Conservation (phyloP, 2,797 vertebrate genomes). For the Megalops cyprinoides region DNA sequence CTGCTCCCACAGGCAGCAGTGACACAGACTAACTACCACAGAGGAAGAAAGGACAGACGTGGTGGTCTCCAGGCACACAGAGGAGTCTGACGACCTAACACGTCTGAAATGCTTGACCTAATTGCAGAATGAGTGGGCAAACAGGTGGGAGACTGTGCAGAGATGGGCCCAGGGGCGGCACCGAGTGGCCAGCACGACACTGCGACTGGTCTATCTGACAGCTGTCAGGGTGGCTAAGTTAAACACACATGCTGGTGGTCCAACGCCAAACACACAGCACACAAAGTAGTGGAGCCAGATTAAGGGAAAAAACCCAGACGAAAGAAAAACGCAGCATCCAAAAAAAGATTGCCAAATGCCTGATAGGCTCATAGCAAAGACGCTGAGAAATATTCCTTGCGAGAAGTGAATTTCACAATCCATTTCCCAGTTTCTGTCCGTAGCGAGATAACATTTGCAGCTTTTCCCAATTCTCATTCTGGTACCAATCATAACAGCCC, state of each 20-base stretch:
- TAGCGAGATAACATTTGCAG: background rate
- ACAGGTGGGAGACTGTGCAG: background rate
- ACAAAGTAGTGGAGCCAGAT: background rate
- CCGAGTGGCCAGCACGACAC: too few species aligned
- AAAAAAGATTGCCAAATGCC: background rate
- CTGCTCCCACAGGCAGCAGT: too few species aligned
- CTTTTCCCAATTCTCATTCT: background rate
- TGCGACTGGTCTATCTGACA: background rate
- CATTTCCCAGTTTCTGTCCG: background rate
- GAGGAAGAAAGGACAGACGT: background rate
- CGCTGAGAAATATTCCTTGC: background rate
- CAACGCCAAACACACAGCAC: background rate
- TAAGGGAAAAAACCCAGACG: background rate
- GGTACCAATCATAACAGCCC: background rate
- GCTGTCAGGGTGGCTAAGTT: background rate
- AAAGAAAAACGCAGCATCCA: background rate
- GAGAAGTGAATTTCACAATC: background rate
- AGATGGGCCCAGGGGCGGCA: background rate
- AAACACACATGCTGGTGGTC: constrained; percentile 9
- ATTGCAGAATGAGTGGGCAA: background rate
- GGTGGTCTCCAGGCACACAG: background rate
- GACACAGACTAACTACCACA: too few species aligned
- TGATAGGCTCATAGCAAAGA: background rate
- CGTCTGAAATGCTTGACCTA: background rate
- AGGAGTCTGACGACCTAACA: background rate